Base-by-base conservation (phyloP, 2,797 vertebrate species). In the Danio choprae region DNA sequence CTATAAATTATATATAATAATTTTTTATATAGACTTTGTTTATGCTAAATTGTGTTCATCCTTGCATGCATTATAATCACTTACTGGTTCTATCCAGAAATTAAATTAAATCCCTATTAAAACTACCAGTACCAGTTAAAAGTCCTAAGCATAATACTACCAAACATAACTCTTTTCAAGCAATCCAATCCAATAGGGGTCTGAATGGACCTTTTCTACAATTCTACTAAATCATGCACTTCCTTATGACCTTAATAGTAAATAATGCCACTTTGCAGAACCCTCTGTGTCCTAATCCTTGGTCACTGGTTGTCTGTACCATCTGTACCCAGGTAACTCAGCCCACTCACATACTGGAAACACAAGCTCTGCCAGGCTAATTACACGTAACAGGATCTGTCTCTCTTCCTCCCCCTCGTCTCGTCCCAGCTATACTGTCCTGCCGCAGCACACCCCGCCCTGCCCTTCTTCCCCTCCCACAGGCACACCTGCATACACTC, bases 301-400 rank as follows among this genome's bases (percentile, higher is more conserved):
- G 9, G 68, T 36, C 20, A 44, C 59, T 46, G 4, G 5, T 15
- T 63, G 16, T 51, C 58, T 22, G 36, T 68, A n/a, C 36, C 73
- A 76, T 75, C 55, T 55, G 56, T 56, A 64, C 22, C 48, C 48
- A 77, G 38, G 43, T 56, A 68, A 64, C 56, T 55, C 40, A 10
- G 48, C 55, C 63, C 56, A 46, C 58, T n/a, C 48, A 81, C 20
- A 11, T 62, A 62, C 12, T 62, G 70, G 79, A 77, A 85, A 83
- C 60, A n/a, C 73, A 81, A 86, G 76, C 73, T 79, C 36, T 71
- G 68, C 38, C 18, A 83, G 73, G 73, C 72, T 67, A 80, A 83
- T 70, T 77, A 79, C 65, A 56, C 2, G 65, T 74, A 85, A 82
- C 63, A 77, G 50, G 71, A 86, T 86, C 76, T 29, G 13, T 70